Percentiles rank a stretch among this genome's conserved stretches.
Evolutionary conservation across 2,888 invertebrate species (phyloP).

Genomic region (Mythimna ferrago): DNA sequence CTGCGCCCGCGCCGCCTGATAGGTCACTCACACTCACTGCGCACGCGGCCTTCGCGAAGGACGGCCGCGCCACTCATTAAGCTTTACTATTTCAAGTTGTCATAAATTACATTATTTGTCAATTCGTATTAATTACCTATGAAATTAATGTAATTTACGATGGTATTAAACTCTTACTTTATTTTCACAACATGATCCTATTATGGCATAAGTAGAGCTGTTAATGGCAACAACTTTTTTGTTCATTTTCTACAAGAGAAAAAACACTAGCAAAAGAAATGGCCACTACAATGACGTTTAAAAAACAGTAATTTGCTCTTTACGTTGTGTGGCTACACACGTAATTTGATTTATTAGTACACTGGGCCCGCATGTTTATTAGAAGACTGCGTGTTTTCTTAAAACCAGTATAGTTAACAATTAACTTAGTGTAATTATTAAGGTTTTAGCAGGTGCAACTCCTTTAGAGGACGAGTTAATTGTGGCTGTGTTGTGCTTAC

Average conservation of each 20-base stretch:
- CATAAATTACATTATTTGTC: slow-evolving; percentile 46
- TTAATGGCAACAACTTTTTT: slow-evolving; percentile 1
- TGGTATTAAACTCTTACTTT: slow-evolving; percentile 2
- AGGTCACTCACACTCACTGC: slow-evolving; percentile 84
- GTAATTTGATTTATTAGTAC: slow-evolving; percentile 58
- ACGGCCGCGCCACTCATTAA: slow-evolving; percentile 74
- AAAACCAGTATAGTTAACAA: slow-evolving; percentile 77
- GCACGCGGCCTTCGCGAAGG: slow-evolving; percentile 85
- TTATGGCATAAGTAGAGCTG: slow-evolving; percentile 5
- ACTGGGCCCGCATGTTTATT: slow-evolving; percentile 51
- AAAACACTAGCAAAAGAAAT: slow-evolving; percentile 25
- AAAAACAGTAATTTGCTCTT: slow-evolving; percentile 48
- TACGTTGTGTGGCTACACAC: slow-evolving; percentile 38
- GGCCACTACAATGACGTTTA: slow-evolving; percentile 40
- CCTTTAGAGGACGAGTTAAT: slow-evolving; percentile 82
- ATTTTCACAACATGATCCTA: slow-evolving; percentile 5
- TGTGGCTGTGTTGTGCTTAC: slow-evolving; percentile 71
- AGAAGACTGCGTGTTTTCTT: slow-evolving; percentile 59
- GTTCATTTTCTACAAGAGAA: background rate
- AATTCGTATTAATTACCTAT: slow-evolving; percentile 45
- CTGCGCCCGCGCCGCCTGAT: slow-evolving; percentile 63
- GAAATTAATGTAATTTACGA: slow-evolving; percentile 24
- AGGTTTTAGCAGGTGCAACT: slow-evolving; percentile 85
- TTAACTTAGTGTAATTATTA: slow-evolving; percentile 80
- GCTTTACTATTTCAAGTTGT: slow-evolving; percentile 58